Base-by-base conservation (phyloP, 2,797 vertebrate genomes). In the Microctenopoma stevenorrisi region DNA sequence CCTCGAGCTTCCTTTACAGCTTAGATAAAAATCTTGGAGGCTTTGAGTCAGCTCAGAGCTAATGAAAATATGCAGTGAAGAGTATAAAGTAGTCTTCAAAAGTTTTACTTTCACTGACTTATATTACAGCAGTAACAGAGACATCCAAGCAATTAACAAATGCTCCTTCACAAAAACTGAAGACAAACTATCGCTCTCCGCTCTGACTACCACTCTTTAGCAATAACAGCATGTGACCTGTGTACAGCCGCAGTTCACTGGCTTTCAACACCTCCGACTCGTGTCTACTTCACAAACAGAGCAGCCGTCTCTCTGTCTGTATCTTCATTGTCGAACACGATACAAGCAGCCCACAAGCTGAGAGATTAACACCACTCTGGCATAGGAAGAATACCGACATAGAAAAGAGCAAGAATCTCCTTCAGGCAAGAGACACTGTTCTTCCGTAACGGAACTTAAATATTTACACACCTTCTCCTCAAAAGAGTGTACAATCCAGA, bases 191-290 rank as follows among this genome's bases (percentile, higher is more conserved):
- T 35, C 4, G 14, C 76, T 53, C 67, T 66, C 26, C 3, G 13
- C 54, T 74, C 38, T 48, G 63, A 91, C 88, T 91, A 89, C 86
- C 88, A 79, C 85, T 90, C 86, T 90, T 83, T 66, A 78, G 76
- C 77, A 72, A 16, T 25, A 70, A 74, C 44, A 90, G 50, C 85
- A 90, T 90, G 91, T 90, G 89, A 91, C 83, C 78, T 40, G 43
- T 72, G 55, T 63, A 64, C 72, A 79, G 81, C 86, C 81, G 85
- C 69, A 74, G 50, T 30, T 83, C 64, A 51, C 53, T 5, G 26
- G 28, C 59, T 86, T 65, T 85, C 71, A 81, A 55, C 50, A 38
- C 68, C 54, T 65, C 59, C 13, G 2, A 38, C 64, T 82, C 64
- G 50, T 69, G 63, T 13, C 60, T 40, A 8, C 57, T 54, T 78